A percentile compares a stretch with the other conserved stretches of the same genome.
phyloP scores from a whole-genome alignment of 1,140 invertebrate species.

The Ruditapes philippinarum region DNA sequence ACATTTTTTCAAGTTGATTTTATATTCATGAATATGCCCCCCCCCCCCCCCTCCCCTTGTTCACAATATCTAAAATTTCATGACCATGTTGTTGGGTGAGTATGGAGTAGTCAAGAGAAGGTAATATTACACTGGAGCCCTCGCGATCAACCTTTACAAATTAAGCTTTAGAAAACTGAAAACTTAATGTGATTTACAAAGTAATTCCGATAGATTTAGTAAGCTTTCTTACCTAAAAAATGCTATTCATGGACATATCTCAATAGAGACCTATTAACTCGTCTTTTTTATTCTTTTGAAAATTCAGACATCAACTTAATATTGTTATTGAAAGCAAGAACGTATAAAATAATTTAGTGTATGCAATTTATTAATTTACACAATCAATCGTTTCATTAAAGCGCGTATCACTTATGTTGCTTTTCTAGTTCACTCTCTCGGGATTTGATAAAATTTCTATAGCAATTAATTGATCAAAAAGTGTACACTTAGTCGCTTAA shows the following conservation, averaged over 20 bases:
- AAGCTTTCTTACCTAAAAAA: background rate
- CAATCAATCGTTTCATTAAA: background rate
- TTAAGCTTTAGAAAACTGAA: conserved; percentile 7
- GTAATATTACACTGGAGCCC: background rate
- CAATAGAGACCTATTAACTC: background rate
- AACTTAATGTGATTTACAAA: background rate
- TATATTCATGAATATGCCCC: conserved; percentile 32
- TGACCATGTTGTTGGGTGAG: background rate
- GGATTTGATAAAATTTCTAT: conserved; percentile 11
- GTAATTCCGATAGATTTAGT: background rate
- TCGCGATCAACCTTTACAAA: background rate
- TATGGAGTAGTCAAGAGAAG: background rate
- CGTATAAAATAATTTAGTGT: background rate
- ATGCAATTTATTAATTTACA: conserved; percentile 20
- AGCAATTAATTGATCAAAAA: conserved; percentile 21
- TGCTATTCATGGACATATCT: background rate
- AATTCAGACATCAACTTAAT: background rate
- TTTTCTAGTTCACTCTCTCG: background rate
- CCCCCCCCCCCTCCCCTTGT: too few relatives aligned
- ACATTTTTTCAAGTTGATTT: conserved; percentile 50
- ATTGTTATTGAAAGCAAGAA: background rate
- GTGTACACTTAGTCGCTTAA: conserved; percentile 2
- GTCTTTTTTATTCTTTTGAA: background rate
- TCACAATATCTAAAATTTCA: conserved; percentile 51
- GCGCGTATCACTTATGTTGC: background rate